phyloP scores from a whole-genome alignment of 2,888 invertebrate genomes.

The Idaea biselata region DNA sequence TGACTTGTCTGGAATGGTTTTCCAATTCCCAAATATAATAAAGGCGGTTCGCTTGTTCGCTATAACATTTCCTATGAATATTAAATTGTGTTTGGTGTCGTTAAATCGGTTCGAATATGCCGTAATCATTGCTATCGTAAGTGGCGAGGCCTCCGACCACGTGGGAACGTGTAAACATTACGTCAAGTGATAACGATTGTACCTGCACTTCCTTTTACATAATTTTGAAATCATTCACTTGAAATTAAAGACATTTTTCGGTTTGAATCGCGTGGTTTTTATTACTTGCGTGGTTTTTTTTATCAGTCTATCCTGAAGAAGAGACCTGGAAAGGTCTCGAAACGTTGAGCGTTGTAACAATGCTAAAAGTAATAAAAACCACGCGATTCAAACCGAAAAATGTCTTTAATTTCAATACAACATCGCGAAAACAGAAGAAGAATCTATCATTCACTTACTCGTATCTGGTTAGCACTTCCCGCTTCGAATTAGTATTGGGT shows the following conservation, averaged over 20 bases:
- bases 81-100: constrained; percentile 21
- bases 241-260: too few species aligned
- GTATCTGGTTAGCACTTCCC: neutral
- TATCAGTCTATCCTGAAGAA: too few species aligned
- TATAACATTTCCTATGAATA: constrained; percentile 26
- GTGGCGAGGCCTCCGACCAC: constrained; percentile 35
- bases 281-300: too few species aligned
- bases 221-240: constrained; percentile 8
- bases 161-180: constrained; percentile 37
- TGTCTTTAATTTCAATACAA: too few species aligned
- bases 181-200: constrained; percentile 38
- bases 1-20: constrained; percentile 16
- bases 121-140: constrained; percentile 18
- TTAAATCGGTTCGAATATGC: constrained; percentile 18
- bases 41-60: constrained; percentile 22
- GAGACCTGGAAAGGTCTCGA: too few species aligned
- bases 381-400: too few species aligned
- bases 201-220: constrained; percentile 31
- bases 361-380: too few species aligned
- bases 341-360: too few species aligned
- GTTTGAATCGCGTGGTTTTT: too few species aligned
- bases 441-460: constrained; percentile 7
- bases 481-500: neutral
- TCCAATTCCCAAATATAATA: constrained; percentile 23
- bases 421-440: too few species aligned